Evolutionary conservation across 64 coral and sea anemone species (phyloP).

Genomic region (Exaiptasia diaphana): DNA sequence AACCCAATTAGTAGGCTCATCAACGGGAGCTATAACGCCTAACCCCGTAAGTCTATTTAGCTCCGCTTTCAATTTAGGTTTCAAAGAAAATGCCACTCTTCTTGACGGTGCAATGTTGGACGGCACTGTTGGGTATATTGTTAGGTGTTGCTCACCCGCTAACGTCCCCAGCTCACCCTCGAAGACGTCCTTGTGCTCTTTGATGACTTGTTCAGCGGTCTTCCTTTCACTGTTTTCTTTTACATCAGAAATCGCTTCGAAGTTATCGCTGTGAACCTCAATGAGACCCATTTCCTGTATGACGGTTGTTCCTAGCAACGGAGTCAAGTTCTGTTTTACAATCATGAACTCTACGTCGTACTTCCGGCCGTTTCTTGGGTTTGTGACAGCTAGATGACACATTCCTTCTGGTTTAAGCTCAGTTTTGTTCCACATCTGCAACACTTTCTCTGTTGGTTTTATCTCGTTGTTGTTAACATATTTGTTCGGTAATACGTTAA

Average conservation of each 20-base stretch:
- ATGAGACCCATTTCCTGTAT: constrained; percentile 40
- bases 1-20: constrained; percentile 16
- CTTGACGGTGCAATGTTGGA: neutral
- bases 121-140: neutral
- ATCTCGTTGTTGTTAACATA: constrained; percentile 1
- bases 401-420: constrained; percentile 29
- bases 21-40: constrained; percentile 11
- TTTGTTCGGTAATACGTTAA: constrained; percentile 13
- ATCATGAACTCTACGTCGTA: constrained; percentile 40
- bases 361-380: constrained; percentile 32
- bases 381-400: neutral
- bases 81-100: constrained; percentile 40
- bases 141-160: neutral
- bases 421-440: constrained; percentile 57
- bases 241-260: neutral
- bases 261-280: constrained; percentile 15
- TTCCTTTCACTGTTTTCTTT: neutral
- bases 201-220: constrained; percentile 21
- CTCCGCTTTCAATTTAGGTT: constrained; percentile 25
- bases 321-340: constrained; percentile 20
- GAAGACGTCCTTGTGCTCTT: constrained; percentile 35
- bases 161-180: constrained; percentile 30
- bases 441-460: neutral
- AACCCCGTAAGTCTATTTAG: constrained; percentile 34
- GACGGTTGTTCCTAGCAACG: constrained; percentile 36